Percentiles rank a stretch among this genome's conserved stretches.
phyloP scores from a whole-genome alignment of 2,113 vertebrate genomes.

The Megaceryle torquata region DNA sequence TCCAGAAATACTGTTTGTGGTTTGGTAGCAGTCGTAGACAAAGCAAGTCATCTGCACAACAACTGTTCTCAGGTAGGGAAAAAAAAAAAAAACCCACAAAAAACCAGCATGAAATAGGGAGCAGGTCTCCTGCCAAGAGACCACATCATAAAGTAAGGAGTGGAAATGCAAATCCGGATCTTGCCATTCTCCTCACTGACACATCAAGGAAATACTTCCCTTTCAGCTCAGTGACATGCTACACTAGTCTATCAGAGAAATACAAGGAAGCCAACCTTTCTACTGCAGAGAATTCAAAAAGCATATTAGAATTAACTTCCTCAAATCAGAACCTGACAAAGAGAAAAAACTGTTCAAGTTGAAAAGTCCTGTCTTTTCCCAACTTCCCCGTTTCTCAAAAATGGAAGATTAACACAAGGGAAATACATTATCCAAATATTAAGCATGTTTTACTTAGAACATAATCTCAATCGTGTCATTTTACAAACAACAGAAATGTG shows the following conservation, averaged over 20 bases:
- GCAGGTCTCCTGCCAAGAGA: not conserved
- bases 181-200: not conserved
- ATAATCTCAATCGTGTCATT: not conserved
- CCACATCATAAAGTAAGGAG: slow-evolving; percentile 2
- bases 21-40: slow-evolving; percentile 18
- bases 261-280: not conserved
- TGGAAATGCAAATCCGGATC: not conserved
- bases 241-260: not conserved
- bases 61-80: not conserved
- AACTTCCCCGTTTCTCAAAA: not conserved
- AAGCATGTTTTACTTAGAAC: not conserved
- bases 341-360: not conserved
- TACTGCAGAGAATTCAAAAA: not conserved
- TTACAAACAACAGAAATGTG: not conserved
- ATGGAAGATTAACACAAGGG: not conserved
- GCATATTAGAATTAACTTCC: not conserved
- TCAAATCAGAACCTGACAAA: not conserved
- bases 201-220: not conserved
- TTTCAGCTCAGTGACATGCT: not conserved
- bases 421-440: not conserved
- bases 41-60: slow-evolving; percentile 11
- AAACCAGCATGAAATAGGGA: not conserved
- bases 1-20: slow-evolving; percentile 30
- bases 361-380: not conserved
- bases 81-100: not conserved